phyloP scores from a whole-genome alignment of 1,140 invertebrate species.

The Drosophila pallidifrons region DNA sequence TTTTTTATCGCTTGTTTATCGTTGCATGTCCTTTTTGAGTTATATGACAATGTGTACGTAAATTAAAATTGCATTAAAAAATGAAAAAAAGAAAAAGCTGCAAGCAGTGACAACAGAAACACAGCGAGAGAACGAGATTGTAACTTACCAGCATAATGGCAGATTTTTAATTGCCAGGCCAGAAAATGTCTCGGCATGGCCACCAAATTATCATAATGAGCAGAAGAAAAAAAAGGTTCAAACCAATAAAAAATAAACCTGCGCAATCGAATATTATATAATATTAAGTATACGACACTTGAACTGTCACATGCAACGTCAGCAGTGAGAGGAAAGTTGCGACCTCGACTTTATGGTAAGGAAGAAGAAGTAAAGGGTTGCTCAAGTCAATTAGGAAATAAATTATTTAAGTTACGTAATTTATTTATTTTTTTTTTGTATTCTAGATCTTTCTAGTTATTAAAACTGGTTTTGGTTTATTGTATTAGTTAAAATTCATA shows the following conservation, averaged over 20 bases:
- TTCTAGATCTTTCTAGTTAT: neutral
- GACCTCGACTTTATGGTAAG: slow-evolving; percentile 24
- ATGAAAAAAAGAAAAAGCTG: slow-evolving; percentile 53
- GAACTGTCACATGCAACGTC: slow-evolving; percentile 41
- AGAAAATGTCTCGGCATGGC: slow-evolving; percentile 57
- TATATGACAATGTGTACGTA: slow-evolving; percentile 77
- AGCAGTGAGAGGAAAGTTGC: slow-evolving; percentile 23
- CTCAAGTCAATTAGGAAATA: slow-evolving; percentile 14
- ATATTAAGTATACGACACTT: slow-evolving; percentile 57
- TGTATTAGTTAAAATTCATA: no score
- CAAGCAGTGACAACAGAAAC: slow-evolving; percentile 31
- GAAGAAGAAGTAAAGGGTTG: neutral
- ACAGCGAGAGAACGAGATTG: slow-evolving; percentile 43
- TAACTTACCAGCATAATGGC: slow-evolving; percentile 68
- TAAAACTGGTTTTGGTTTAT: neutral
- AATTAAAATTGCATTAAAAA: slow-evolving; percentile 78
- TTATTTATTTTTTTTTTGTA: neutral
- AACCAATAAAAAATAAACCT: slow-evolving; percentile 14
- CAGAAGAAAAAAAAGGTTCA: slow-evolving; percentile 26
- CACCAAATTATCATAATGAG: slow-evolving; percentile 76
- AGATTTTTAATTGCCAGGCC: slow-evolving; percentile 78
- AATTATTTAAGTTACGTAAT: neutral
- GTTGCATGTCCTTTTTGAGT: slow-evolving; percentile 60
- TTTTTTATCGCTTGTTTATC: slow-evolving; percentile 70
- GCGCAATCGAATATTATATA: slow-evolving; percentile 59